These are phyloP conservation scores for Galaxias olidus DNA, from an alignment of 2,797 vertebrate genomes.

Conservation along the genomic window DNA sequence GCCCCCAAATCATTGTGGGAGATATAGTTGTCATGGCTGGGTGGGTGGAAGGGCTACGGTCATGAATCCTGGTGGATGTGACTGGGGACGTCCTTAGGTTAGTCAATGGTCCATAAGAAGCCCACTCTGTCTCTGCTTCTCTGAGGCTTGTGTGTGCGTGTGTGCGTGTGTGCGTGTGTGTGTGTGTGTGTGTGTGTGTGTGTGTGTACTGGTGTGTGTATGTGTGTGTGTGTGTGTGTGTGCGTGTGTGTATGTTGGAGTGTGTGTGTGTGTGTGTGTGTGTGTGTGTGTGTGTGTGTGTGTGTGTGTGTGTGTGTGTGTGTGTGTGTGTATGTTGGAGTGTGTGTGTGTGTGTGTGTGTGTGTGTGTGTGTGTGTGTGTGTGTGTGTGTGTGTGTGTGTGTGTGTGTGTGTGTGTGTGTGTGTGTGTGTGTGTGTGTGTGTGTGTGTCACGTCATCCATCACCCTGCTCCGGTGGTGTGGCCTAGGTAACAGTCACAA, in stretches of 20 bases:
- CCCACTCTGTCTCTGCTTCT: constrained; percentile 1
- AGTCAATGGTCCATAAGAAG: constrained; percentile 27
- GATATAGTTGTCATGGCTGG: constrained; percentile 22
- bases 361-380: constrained; percentile 5
- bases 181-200: neutral
- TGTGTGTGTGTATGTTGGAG: neutral
- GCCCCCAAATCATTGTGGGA: neutral
- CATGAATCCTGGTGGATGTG: constrained; percentile 35
- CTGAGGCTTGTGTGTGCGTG: constrained; percentile 5
- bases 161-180: constrained; percentile 1
- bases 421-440: neutral
- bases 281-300: no score
- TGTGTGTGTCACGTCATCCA: neutral
- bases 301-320: no score
- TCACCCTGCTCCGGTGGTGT: no score
- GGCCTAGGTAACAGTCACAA: no score
- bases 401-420: no score
- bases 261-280: neutral
- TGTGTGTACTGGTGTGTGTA: neutral
- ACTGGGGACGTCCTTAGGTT: constrained; percentile 43
- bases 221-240: neutral
- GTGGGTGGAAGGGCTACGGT: constrained; percentile 14
- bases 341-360: constrained; percentile 5
- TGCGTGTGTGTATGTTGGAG: neutral
- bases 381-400: neutral